phyloP scores from a whole-genome alignment of 2,888 invertebrate species.

The Athripsodes cinereus region DNA sequence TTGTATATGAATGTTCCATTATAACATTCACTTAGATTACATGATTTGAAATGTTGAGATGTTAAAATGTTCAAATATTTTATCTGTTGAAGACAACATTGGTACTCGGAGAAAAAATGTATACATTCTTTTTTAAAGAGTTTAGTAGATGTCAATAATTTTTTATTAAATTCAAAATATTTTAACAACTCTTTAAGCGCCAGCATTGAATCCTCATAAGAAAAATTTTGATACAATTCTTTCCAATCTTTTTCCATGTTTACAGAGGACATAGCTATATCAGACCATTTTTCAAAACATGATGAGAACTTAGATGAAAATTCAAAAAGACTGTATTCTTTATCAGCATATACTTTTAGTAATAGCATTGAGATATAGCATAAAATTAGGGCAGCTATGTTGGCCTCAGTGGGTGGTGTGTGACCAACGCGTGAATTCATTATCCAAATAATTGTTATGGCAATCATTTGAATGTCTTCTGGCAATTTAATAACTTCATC shows the following conservation, averaged over 20 bases:
- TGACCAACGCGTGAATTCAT: constrained; percentile 38
- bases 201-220: constrained; percentile 51
- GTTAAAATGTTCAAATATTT: constrained; percentile 61
- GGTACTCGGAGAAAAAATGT: constrained; percentile 61
- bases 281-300: constrained; percentile 36
- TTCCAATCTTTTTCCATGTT: constrained; percentile 15
- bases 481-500: constrained; percentile 45
- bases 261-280: too few species aligned
- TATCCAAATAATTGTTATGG: constrained; percentile 57
- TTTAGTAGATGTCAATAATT: constrained; percentile 48
- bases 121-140: constrained; percentile 52
- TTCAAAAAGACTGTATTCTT: constrained; percentile 37
- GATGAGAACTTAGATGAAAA: constrained; percentile 45
- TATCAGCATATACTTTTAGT: constrained; percentile 45
- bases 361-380: constrained; percentile 52
- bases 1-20: constrained; percentile 76
- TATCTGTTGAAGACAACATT: constrained; percentile 54
- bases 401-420: constrained; percentile 37
- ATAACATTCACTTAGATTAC: constrained; percentile 56
- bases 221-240: constrained; percentile 31
- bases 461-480: constrained; percentile 52
- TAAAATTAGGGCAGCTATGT: constrained; percentile 54
- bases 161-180: constrained; percentile 53
- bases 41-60: constrained; percentile 50
- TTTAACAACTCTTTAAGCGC: constrained; percentile 53